Evolutionary conservation across 2,888 invertebrate species (phyloP).

Genomic region (Lordiphosa fenestrarum): DNA sequence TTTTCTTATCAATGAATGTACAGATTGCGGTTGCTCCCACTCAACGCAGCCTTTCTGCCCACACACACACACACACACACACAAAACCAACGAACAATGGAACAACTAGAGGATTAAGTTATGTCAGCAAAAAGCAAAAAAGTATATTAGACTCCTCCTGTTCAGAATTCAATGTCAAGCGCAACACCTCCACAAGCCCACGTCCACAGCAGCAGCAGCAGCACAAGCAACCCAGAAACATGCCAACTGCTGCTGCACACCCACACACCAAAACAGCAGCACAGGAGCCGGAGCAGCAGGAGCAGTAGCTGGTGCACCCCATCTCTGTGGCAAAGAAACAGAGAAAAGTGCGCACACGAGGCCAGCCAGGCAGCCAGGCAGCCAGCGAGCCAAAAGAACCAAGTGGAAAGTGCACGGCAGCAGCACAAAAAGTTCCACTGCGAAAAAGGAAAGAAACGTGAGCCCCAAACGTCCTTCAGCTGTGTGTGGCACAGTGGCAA

Average conservation of each 20-base stretch:
- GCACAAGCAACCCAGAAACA: background rate
- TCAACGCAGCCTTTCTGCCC: no score
- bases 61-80: no score
- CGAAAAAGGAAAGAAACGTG: constrained; percentile 52
- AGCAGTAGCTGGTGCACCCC: background rate
- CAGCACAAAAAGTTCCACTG: constrained; percentile 40
- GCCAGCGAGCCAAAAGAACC: constrained; percentile 11
- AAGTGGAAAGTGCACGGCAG: constrained; percentile 4
- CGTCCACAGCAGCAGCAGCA: background rate
- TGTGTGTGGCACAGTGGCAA: constrained; percentile 9
- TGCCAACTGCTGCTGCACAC: background rate
- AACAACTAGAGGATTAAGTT: no score
- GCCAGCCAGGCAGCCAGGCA: background rate
- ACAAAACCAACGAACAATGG: no score
- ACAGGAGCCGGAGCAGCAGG: no score
- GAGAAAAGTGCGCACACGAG: background rate
- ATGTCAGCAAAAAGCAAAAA: no score
- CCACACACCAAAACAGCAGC: background rate
- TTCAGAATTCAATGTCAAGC: constrained; percentile 6
- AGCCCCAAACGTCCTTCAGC: constrained; percentile 60
- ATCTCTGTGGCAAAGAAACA: constrained; percentile 3
- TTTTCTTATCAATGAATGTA: no score
- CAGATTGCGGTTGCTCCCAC: no score
- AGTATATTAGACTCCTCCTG: no score
- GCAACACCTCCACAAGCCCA: background rate